Evolutionary conservation across 2,888 invertebrate genomes (phyloP), one percentile per base, ranked within the genome.

Genomic region (Platycheirus rosarum): DNA sequence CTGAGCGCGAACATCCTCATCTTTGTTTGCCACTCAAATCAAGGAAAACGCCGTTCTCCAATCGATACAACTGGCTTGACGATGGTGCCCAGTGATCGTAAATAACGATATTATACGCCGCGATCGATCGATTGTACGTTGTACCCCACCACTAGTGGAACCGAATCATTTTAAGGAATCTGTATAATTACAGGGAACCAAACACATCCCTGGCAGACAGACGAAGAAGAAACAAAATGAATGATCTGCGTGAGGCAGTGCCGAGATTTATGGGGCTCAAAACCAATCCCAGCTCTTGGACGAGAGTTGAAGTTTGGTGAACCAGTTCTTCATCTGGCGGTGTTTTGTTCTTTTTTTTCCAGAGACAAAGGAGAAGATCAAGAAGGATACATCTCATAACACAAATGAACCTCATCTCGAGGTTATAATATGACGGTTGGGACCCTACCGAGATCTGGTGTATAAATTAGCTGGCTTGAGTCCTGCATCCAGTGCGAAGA

Each of bases 181-280:
- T 82, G 82, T 77, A 77, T 77, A 82, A 82, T 82, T 82, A 82
- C 82, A 82, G 82, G 44, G 62, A 62, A 77, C 40, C 68, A 29
- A 55, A 55, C 57, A 69, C 37, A 40, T 11, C 42, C 40, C 29
- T 65, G 70, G 60, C 51, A 57, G 62, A 42, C 63, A 37, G 14
- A 66, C 29, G 42, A 42, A 60, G 40, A 48, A 23, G 35, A 71
- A 62, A 74, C 77, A 77, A 77, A 73, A 82, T 82, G 82, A 82
- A 82, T 82, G 82, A 82, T 77, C 82, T 62, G 66, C 70, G 66
- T 65, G 51, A 71, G 80, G 80, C 80, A 75, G 70, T 70, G 48
- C 68, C 77, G 40, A 57, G 82, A 82, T 82, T 82, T 82, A 82
- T 82, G 77, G 51, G 55, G 68, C 68, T 77, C 82, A 57, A 77